Base-by-base conservation (phyloP, 2,797 vertebrate genomes). In the Chaunax sp. region DNA sequence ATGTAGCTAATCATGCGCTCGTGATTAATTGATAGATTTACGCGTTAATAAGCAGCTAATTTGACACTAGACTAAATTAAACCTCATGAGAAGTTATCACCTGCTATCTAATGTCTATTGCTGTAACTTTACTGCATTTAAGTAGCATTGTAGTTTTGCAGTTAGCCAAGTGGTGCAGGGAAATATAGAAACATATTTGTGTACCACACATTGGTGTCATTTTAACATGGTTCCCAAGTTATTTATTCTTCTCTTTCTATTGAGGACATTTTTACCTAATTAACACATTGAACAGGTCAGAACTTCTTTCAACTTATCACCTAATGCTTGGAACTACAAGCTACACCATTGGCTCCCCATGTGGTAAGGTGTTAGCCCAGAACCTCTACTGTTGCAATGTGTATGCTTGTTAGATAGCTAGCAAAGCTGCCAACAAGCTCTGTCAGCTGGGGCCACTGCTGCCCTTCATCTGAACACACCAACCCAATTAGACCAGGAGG, bases 401-500 rank as follows among this genome's bases (percentile, higher is more conserved):
- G 12, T 14, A 30, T n/a, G n/a, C n/a, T n/a, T n/a, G n/a, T n/a
- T n/a, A n/a, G n/a, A n/a, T n/a, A n/a, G n/a, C n/a, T n/a, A n/a
- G n/a, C n/a, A n/a, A n/a, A n/a, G n/a, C n/a, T n/a, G n/a, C n/a
- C n/a, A n/a, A n/a, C n/a, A n/a, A n/a, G n/a, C n/a, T n/a, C n/a
- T n/a, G n/a, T n/a, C n/a, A n/a, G 52, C 47, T 20, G 64, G 67
- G 56, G 74, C 35, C 41, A 64, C 54, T 64, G 65, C 62, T 60
- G 4, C 56, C 9, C 37, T 47, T 18, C 20, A 19, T 18, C 16
- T 26, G 22, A 40, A 1, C 33, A 35, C 33, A 35, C 12, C 3
- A 2, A 35, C 33, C 33, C 3, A 35, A 35, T 35, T 11, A 35
- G 33, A 11, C 33, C 33, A 35, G 33, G 8, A 35, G 33, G 33